Evolutionary conservation across 2,888 invertebrate genomes (phyloP).

Genomic region (Protonemura montana): DNA sequence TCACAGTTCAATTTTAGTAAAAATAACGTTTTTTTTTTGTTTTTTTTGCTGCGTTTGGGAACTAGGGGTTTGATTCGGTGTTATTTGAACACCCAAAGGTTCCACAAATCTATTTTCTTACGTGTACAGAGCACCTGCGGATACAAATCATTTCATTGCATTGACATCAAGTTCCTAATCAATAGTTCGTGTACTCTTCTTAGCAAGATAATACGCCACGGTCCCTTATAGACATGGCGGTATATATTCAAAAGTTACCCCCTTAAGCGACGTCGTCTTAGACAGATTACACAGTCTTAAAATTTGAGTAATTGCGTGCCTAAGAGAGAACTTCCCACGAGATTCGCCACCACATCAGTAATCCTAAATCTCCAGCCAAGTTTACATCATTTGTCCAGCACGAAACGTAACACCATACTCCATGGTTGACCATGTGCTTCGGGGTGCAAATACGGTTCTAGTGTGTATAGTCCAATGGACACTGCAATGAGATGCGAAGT

Average conservation of each 20-base stretch:
- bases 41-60: too few species aligned
- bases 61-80: neutral
- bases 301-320: neutral
- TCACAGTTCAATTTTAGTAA: conserved; percentile 9
- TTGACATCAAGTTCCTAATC: neutral
- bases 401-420: neutral
- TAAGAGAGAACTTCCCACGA: neutral
- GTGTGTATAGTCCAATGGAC: neutral
- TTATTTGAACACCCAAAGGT: neutral
- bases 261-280: neutral
- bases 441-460: neutral
- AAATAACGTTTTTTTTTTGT: neutral
- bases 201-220: too few species aligned
- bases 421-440: neutral
- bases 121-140: neutral
- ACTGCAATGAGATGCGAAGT: neutral
- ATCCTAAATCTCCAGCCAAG: neutral
- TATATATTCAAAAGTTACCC: too few species aligned
- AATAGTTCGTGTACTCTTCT: too few species aligned
- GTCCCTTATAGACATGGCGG: too few species aligned
- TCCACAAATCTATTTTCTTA: conserved; percentile 1
- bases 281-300: neutral
- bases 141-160: neutral
- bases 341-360: neutral
- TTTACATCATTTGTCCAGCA: neutral